A percentile compares a stretch with the other conserved stretches of the same genome.
phyloP scores from a whole-genome alignment of 2,797 vertebrate species.

The Hippoglossus hippoglossus region DNA sequence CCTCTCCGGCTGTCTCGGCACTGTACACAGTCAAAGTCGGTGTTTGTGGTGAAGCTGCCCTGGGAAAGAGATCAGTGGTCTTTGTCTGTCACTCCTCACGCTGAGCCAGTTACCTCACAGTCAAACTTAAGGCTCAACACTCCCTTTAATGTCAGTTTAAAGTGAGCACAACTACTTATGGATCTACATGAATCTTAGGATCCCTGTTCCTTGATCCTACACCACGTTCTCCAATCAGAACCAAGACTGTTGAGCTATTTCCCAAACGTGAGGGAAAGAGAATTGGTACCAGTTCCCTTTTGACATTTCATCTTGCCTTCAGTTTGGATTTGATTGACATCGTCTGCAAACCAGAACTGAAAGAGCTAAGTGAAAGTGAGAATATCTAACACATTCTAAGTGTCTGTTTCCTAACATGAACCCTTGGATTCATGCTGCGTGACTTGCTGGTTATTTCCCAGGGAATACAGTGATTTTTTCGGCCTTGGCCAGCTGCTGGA shows the following conservation, averaged over 20 bases:
- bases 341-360: constrained; percentile 33
- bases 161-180: constrained; percentile 7
- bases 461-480: constrained; percentile 95
- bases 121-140: not conserved
- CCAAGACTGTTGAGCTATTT: not conserved
- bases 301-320: not conserved
- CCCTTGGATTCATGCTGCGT: not conserved
- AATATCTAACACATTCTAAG: constrained; percentile 36
- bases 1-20: too few relatives aligned
- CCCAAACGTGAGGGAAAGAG: constrained; percentile 10
- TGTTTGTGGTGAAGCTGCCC: too few relatives aligned
- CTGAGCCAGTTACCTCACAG: not conserved
- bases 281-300: not conserved
- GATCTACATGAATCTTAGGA: constrained; percentile 2
- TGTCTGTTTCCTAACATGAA: constrained; percentile 37
- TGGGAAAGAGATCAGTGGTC: too few relatives aligned
- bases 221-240: not conserved
- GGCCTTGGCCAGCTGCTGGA: constrained; percentile 90
- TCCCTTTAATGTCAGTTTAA: not conserved
- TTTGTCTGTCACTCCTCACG: too few relatives aligned
- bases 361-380: constrained; percentile 32
- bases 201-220: not conserved
- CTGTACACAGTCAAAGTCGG: too few relatives aligned
- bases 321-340: constrained; percentile 8
- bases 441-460: constrained; percentile 82